Conservation (phyloP, 2,113 vertebrate genomes). For the Nothobranchius furzeri region DNA sequence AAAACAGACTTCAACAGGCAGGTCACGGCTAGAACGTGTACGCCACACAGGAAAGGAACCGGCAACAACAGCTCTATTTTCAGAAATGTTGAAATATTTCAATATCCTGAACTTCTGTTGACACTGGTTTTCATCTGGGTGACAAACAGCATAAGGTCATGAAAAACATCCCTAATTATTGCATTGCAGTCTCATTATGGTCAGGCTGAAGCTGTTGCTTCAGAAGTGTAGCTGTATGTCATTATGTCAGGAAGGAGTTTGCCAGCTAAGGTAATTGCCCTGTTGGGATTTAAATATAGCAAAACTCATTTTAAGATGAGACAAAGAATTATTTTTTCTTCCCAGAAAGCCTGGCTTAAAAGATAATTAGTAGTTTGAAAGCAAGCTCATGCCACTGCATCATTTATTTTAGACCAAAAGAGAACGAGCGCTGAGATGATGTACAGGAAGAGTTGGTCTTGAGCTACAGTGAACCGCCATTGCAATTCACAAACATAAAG, state of each 20-base stretch:
- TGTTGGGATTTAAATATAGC: slow-evolving; percentile 68
- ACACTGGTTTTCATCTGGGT: slow-evolving; percentile 45
- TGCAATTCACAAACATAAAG: no score
- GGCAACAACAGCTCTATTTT: slow-evolving; percentile 28
- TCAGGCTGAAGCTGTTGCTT: slow-evolving; percentile 48
- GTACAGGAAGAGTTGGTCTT: slow-evolving; percentile 20
- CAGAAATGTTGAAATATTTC: slow-evolving; percentile 29
- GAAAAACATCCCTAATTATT: slow-evolving; percentile 68
- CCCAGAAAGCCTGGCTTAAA: slow-evolving; percentile 44
- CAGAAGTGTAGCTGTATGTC: slow-evolving; percentile 57
- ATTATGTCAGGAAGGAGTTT: slow-evolving; percentile 68
- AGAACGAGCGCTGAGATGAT: slow-evolving; percentile 14
- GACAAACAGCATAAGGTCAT: slow-evolving; percentile 53
- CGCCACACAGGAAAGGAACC: not conserved
- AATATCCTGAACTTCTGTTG: slow-evolving; percentile 53
- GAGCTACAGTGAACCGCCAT: no score
- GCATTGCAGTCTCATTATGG: slow-evolving; percentile 73
- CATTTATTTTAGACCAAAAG: slow-evolving; percentile 29
- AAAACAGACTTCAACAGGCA: slow-evolving; percentile 38
- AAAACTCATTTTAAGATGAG: slow-evolving; percentile 35
- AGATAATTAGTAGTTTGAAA: slow-evolving; percentile 57
- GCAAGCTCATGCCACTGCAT: slow-evolving; percentile 35
- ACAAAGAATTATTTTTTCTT: slow-evolving; percentile 69
- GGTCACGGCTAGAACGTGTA: slow-evolving; percentile 14
- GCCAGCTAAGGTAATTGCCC: slow-evolving; percentile 67